Percentiles rank a stretch among this genome's conserved stretches.
These are phyloP conservation scores for Brachymystax lenok DNA, from an alignment of 2,797 vertebrate species.

Conservation along the genomic window DNA sequence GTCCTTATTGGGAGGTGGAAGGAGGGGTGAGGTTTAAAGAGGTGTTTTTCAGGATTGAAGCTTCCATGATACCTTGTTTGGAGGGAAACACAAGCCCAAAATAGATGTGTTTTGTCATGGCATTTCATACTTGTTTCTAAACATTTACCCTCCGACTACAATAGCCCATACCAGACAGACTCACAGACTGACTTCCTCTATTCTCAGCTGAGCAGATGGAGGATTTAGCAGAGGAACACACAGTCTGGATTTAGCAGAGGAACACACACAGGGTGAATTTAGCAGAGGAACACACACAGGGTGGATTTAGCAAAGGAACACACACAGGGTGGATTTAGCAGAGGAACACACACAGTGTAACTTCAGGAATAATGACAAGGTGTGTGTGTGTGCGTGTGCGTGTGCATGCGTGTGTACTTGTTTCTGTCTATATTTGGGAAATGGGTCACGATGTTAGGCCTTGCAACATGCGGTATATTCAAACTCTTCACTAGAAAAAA, in stretches of 20 bases:
- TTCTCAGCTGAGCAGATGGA: background rate
- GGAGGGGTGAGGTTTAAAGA: background rate
- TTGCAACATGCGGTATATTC: too few relatives aligned
- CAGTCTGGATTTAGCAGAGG: background rate
- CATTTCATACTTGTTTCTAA: background rate
- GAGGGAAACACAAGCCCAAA: background rate
- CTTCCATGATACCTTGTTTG: background rate
- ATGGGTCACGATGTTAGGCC: background rate
- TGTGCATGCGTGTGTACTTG: background rate
- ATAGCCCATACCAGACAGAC: background rate
- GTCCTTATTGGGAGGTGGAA: background rate
- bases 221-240: background rate
- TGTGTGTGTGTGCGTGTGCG: background rate
- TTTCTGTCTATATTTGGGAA: too few relatives aligned
- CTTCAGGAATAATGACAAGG: background rate
- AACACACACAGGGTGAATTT: too few relatives aligned
- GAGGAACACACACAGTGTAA: too few relatives aligned
- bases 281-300: background rate
- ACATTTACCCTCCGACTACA: background rate
- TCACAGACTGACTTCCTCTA: conserved; percentile 2
- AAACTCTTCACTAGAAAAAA: too few relatives aligned
- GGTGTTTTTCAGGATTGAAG: background rate
- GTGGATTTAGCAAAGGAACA: too few relatives aligned
- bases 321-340: too few relatives aligned
- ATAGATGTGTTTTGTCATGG: background rate